phyloP scores from a whole-genome alignment of 2,888 invertebrate genomes.

The Entomobrya proxima region DNA sequence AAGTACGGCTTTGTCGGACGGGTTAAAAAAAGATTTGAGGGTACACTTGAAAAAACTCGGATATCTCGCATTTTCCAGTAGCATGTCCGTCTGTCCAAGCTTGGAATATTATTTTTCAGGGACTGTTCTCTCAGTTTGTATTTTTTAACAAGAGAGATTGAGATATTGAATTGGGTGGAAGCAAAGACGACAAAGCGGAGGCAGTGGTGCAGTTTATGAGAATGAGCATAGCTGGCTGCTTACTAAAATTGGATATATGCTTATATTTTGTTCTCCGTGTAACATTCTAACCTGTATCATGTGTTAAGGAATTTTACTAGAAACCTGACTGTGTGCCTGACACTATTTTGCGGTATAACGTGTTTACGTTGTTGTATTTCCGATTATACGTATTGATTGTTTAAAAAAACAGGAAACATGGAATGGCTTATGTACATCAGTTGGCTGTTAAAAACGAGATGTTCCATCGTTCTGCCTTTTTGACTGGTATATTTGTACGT shows the following conservation, averaged over 20 bases:
- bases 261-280: no score
- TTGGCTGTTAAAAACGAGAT: neutral
- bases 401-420: constrained; percentile 29
- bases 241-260: no score
- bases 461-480: constrained; percentile 28
- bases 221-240: no score
- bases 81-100: neutral
- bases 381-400: neutral
- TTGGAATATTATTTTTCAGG: neutral
- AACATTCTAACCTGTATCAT: no score
- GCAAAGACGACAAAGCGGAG: no score
- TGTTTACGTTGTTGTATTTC: neutral
- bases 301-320: no score
- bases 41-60: neutral
- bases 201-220: no score
- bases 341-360: no score
- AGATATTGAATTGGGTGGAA: no score
- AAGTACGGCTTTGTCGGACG: neutral
- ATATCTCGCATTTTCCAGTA: neutral
- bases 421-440: constrained; percentile 23
- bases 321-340: no score
- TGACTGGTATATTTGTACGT: constrained; percentile 14
- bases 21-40: neutral
- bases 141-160: no score
- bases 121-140: no score